Evolutionary conservation across 2,888 invertebrate genomes (phyloP).

Genomic region (Plebejus anna): DNA sequence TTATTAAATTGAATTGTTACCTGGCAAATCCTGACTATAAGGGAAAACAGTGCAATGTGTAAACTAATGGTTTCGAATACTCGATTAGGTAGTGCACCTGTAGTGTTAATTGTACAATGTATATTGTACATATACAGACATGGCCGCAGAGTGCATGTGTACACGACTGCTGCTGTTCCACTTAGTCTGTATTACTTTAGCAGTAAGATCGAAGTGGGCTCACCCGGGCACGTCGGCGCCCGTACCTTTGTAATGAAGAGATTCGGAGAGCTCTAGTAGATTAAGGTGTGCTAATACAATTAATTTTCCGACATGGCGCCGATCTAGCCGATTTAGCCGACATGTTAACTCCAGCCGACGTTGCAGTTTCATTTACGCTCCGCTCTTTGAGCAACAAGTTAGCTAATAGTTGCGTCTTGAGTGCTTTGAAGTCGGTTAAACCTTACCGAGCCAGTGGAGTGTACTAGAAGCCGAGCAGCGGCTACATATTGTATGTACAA

Average conservation of each 20-base stretch:
- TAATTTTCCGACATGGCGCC: conserved; percentile 70
- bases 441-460: conserved; percentile 53
- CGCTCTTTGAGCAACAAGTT: conserved; percentile 76
- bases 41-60: not conserved
- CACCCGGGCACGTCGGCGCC: not conserved
- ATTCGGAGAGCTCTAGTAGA: conserved; percentile 64
- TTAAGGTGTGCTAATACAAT: conserved; percentile 77
- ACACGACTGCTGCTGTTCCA: not conserved
- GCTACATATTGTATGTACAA: conserved; percentile 37
- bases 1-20: not conserved
- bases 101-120: not conserved
- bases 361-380: conserved; percentile 60
- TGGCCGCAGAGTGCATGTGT: not conserved
- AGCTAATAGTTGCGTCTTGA: conserved; percentile 65
- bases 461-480: conserved; percentile 45
- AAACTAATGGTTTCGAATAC: not conserved
- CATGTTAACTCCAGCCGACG: not conserved
- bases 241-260: conserved; percentile 54
- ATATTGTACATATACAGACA: too few relatives aligned
- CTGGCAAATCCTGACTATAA: not conserved
- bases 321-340: conserved; percentile 40
- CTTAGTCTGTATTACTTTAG: not conserved
- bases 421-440: conserved; percentile 71
- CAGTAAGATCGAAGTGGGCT: not conserved
- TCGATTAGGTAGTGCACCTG: not conserved